Evolutionary conservation across 2,888 invertebrate genomes (phyloP), one percentile per base, ranked within the genome.

Genomic region (Coelinius sp.): DNA sequence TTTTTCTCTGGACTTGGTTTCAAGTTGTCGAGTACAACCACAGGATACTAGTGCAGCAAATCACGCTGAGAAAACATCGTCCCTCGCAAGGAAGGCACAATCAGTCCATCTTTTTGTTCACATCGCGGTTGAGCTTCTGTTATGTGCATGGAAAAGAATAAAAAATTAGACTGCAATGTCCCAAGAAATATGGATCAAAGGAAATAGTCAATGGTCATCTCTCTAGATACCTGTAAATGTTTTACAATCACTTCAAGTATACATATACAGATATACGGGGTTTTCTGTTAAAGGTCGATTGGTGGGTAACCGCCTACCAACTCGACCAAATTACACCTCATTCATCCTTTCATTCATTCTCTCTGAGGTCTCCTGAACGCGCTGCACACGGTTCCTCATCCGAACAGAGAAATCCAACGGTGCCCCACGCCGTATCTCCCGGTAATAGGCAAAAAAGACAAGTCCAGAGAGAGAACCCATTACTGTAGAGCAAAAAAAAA

Each of bases 281-380:
- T 67, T n/a, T 66, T 71, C 71, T 66, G 71, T 66, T 71, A 71
- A 62, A 46, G 35, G 59, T 56, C 27, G 25, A 56, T 56, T 14
- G 56, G 56, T 56, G 56, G 49, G 41, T 66, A 66, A 59, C 53
- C 71, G 31, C 66, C 59, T 46, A 44, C 59, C 75, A 53, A 73
- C 67, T 68, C 77, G 74, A 75, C 82, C 74, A 82, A 83, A 82
- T 83, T 80, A 82, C 79, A 80, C 78, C 82, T 79, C 83, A 84
- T 85, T 85, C 84, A 83, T 83, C 79, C 79, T 83, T 84, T 84
- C 84, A 83, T 85, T 85, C 84, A 84, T 83, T 76, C 78, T 76
- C 78, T 20, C 46, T 49, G 46, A 49, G 46, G 17, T 49, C 46
- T 49, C 46, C 44, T 17, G 25, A 44, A 59, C 12, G 24, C 27